A percentile compares a stretch with the other conserved stretches of the same genome.
Conservation (phyloP, 2,113 vertebrate genomes). For the Grus americana region DNA sequence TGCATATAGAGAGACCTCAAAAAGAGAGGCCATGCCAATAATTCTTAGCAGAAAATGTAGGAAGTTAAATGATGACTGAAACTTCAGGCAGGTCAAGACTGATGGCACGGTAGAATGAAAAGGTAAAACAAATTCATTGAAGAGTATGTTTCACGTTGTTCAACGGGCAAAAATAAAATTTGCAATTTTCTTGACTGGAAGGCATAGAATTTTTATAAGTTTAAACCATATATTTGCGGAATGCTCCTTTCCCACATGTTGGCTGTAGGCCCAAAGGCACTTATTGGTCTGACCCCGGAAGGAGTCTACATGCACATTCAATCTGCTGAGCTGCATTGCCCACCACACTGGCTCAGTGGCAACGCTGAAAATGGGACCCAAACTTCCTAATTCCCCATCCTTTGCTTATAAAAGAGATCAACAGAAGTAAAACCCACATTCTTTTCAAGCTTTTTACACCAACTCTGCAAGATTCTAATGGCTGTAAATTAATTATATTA, state of each 20-base stretch:
- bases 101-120: neutral
- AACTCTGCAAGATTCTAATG: neutral
- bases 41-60: neutral
- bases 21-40: neutral
- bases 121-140: neutral
- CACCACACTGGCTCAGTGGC: neutral
- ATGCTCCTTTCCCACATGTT: neutral
- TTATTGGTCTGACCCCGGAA: neutral
- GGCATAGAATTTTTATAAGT: neutral
- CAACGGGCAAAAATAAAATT: neutral
- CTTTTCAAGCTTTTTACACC: neutral
- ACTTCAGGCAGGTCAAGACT: neutral
- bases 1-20: neutral
- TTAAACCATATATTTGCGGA: neutral
- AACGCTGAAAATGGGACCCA: neutral
- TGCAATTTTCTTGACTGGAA: neutral
- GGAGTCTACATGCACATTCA: neutral
- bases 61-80: neutral
- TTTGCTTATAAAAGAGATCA: neutral
- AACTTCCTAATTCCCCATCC: neutral
- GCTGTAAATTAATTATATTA: neutral
- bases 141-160: neutral
- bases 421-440: fast-evolving
- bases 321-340: neutral
- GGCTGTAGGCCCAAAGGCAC: neutral